Conservation (phyloP, 2,797 vertebrate genomes). For the Clamator glandarius region DNA sequence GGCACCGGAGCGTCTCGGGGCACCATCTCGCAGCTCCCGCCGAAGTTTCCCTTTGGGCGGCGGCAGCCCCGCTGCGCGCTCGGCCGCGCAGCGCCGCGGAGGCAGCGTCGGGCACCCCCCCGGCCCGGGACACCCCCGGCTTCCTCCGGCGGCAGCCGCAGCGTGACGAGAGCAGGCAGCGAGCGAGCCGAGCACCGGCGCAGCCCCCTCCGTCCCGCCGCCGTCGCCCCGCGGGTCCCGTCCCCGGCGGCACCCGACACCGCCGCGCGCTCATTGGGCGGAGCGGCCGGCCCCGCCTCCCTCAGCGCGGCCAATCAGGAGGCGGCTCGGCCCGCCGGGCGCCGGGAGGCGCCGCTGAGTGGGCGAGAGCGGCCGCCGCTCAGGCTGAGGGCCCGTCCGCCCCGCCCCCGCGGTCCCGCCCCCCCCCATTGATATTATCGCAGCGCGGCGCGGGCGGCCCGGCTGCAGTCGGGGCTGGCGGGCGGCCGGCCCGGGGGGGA, state of each 20-base stretch:
- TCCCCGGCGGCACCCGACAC: constrained; percentile 63
- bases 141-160: neutral
- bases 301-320: neutral
- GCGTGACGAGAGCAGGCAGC: neutral
- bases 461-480: constrained; percentile 82
- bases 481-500: constrained; percentile 82
- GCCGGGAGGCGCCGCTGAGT: neutral
- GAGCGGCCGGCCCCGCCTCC: constrained; percentile 20
- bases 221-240: neutral
- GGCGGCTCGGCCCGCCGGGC: neutral
- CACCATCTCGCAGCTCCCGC: neutral
- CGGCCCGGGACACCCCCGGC: no score
- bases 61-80: neutral
- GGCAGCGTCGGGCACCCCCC: neutral
- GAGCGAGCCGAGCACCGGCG: no score
- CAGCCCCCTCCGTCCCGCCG: neutral
- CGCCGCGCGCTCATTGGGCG: constrained; percentile 61
- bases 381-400: constrained; percentile 68
- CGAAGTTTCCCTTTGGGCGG: neutral
- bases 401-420: constrained; percentile 22
- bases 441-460: constrained; percentile 80
- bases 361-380: constrained; percentile 61
- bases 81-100: neutral
- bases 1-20: neutral
- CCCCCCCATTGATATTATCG: constrained; percentile 87